Evolutionary conservation across 2,888 invertebrate genomes (phyloP), one percentile per base, ranked within the genome.

Genomic region (Serrognathus titanus): DNA sequence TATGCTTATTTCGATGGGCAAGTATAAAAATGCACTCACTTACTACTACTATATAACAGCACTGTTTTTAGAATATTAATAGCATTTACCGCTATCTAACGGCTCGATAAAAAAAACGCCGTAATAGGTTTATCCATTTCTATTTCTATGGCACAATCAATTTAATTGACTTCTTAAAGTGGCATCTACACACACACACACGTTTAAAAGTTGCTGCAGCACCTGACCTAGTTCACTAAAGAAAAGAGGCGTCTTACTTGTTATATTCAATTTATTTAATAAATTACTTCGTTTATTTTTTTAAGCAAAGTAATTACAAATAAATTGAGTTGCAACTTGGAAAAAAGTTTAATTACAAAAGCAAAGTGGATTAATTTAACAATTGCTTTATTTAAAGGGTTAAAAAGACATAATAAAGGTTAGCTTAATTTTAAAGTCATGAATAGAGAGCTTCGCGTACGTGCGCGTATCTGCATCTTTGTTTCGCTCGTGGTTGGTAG

Each of bases 351-450:
- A 55, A 55, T 54, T 54, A 50, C 45, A 43, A 39, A 48, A 55
- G 45, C 50, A 45, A 55, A 57, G 43, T 48, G 56, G 56, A 57
- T 57, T 57, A 57, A 52, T 52, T 48, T 41, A 48, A 51, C 51
- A 48, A 58, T 58, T 51, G 53, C 54, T 54, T 58, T 50, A 48
- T 53, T 58, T 50, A 54, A 58, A 47, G 46, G 57, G 53, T 43
- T 52, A 45, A 41, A 43, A 36, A 43, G 45, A 31, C 31, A 45
- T 20, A 43, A 43, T 11, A 20, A 43, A 43, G 43, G 43, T 43
- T 43, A 16, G 10, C 12, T 13, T 9, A 16, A 43, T 11, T 31
- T 31, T 31, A 31, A 31, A 31, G 24, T 31, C 24, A 31, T 31
- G 24, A 31, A 31, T 31, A 31, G 24, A 31, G 24, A 31, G 24